Evolutionary conservation across 2,113 vertebrate genomes (phyloP), one percentile per base, ranked within the genome.

Genomic region (Hyperopisus bebe): DNA sequence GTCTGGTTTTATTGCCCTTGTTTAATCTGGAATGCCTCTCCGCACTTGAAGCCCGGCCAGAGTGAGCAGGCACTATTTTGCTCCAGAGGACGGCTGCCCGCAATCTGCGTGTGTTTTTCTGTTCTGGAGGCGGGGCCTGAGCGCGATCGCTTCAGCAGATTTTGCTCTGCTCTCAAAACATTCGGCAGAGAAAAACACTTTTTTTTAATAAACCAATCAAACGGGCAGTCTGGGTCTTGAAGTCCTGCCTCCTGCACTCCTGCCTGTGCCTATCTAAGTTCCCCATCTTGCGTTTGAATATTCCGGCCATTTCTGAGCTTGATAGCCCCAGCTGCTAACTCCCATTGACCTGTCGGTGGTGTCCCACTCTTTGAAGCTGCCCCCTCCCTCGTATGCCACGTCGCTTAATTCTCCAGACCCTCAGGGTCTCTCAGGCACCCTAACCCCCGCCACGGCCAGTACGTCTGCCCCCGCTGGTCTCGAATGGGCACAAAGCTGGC

Each of bases 21-120:
- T 82, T 90, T 89, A 66, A 62, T 89, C 82, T 90, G 90, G 90
- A 89, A 58, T 9, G 21, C 80, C 62, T 51, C 55, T 46, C 15
- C 13, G 17, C 24, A 39, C 50, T 42, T 88, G 90, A 93, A 55
- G 90, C 91, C 91, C 90, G 83, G 90, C 87, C 66, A 90, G 86
- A n/a, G 85, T 90, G 44, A 92, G 92, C 93, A 95, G 95, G 93
- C 95, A 94, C 93, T 93, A 92, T 92, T 92, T 87, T 92, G 93
- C 91, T 93, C 94, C 91, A 91, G 31, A 27, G 92, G 90, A 91
- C 92, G 87, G 15, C 92, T 91, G 53, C 87, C 88, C 15, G 42
- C n/a, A 3, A 53, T 35, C 27, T 27, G 58, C 27, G n/a, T 17
- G 19, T 46, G 74, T 80, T 44, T 53, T 80, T 53, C 27, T 93